A percentile compares a stretch with the other conserved stretches of the same genome.
These are phyloP conservation scores for Arnoldichthys spilopterus DNA, from an alignment of 2,797 vertebrate genomes.

Conservation along the genomic window DNA sequence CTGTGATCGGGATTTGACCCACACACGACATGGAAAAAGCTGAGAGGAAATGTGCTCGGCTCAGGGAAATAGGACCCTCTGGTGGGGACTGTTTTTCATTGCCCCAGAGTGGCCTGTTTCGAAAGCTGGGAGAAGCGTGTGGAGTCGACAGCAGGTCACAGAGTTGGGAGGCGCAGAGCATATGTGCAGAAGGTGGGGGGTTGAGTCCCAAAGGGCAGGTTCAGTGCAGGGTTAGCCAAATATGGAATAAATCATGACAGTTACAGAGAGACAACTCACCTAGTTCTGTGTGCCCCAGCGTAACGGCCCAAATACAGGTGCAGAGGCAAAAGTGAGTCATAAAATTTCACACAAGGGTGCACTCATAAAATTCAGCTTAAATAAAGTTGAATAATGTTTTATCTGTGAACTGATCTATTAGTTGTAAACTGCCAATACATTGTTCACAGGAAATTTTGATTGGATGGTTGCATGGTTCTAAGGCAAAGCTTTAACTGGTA, in stretches of 20 bases:
- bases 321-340: conserved; percentile 23
- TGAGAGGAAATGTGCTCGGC: conserved; percentile 45
- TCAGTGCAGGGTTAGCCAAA: conserved; percentile 99
- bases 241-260: conserved; percentile 90
- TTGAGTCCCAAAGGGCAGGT: conserved; percentile 86
- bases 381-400: conserved; percentile 23
- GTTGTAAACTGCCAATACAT: background rate
- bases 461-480: background rate
- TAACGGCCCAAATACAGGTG: conserved; percentile 74
- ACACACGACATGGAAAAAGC: conserved; percentile 36
- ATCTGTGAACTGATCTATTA: conserved; percentile 28
- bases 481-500: too few relatives aligned
- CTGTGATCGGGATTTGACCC: conserved; percentile 73
- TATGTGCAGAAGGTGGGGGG: conserved; percentile 70
- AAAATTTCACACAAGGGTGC: conserved; percentile 23
- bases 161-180: conserved; percentile 66
- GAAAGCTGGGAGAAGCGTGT: conserved; percentile 71
- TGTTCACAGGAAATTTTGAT: background rate
- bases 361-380: conserved; percentile 35
- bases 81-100: conserved; percentile 74
- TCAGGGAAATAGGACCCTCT: conserved; percentile 65
- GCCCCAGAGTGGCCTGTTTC: conserved; percentile 66
- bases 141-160: conserved; percentile 70
- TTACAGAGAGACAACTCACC: conserved; percentile 71
- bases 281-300: conserved; percentile 78